Conservation (phyloP, 2,797 vertebrate species). For the Notolepis coatsorum region DNA sequence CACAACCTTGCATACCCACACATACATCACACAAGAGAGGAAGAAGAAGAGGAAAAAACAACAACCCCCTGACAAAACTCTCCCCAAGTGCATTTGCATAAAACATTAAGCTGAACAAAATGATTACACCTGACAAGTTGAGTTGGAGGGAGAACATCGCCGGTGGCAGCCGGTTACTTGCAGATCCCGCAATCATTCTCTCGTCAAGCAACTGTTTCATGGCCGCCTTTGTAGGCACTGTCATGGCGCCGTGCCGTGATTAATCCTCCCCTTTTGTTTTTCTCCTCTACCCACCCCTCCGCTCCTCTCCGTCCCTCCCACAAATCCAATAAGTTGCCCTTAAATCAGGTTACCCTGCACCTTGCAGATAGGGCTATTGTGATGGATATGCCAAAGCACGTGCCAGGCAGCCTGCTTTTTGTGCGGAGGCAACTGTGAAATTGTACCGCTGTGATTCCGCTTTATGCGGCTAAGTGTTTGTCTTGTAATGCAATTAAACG, state of each 20-base stretch:
- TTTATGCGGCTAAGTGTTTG: slow-evolving; percentile 85
- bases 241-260: slow-evolving; percentile 80
- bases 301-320: slow-evolving; percentile 79
- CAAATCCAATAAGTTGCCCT: slow-evolving; percentile 87
- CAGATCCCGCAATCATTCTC: slow-evolving; percentile 83
- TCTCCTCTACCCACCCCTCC: slow-evolving; percentile 70
- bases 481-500: slow-evolving; percentile 89
- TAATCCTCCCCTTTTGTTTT: slow-evolving; percentile 83
- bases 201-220: slow-evolving; percentile 80
- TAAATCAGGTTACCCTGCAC: slow-evolving; percentile 88
- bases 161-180: slow-evolving; percentile 83
- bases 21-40: slow-evolving; percentile 56
- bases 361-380: slow-evolving; percentile 85
- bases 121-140: slow-evolving; percentile 89
- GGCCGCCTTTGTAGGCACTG: slow-evolving; percentile 80
- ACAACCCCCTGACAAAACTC: slow-evolving; percentile 76
- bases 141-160: slow-evolving; percentile 84
- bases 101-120: slow-evolving; percentile 89
- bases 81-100: slow-evolving; percentile 85
- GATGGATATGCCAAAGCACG: slow-evolving; percentile 81
- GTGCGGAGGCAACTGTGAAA: slow-evolving; percentile 77
- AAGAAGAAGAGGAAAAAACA: slow-evolving; percentile 16
- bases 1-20: slow-evolving; percentile 56
- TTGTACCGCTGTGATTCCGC: slow-evolving; percentile 80
- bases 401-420: slow-evolving; percentile 76